Conservation (phyloP, 2,888 invertebrate species). For the Vesta saturnalis region DNA sequence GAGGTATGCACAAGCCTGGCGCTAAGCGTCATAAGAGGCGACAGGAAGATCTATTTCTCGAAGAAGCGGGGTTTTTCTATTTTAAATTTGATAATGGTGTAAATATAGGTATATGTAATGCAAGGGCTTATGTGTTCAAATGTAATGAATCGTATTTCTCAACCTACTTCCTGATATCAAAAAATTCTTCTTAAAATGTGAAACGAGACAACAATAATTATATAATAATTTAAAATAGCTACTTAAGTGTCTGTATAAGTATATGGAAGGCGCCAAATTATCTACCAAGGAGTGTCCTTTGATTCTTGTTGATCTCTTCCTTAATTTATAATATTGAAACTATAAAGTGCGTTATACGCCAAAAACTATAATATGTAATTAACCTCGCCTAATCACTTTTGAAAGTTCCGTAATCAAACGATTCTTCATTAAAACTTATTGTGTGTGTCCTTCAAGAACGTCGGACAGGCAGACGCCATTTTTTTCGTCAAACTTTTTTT, state of each 20-base stretch:
- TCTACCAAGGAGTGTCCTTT: constrained; percentile 19
- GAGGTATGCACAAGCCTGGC: constrained; percentile 45
- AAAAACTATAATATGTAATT: constrained; percentile 14
- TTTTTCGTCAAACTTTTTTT: background rate
- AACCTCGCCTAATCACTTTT: constrained; percentile 9
- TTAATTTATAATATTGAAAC: background rate
- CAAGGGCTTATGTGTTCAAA: background rate
- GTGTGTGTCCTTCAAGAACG: constrained; percentile 31
- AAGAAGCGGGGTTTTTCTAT: background rate
- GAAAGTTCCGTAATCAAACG: constrained; percentile 10
- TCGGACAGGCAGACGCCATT: constrained; percentile 37
- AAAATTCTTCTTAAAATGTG: background rate
- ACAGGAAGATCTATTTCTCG: constrained; percentile 33
- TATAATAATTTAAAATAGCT: constrained; percentile 8
- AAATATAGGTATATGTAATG: background rate
- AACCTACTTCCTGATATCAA: too few relatives aligned
- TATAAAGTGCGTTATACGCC: background rate
- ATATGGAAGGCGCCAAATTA: constrained; percentile 22
- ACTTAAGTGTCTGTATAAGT: background rate
- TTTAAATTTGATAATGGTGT: background rate
- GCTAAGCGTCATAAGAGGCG: constrained; percentile 40
- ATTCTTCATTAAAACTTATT: constrained; percentile 19
- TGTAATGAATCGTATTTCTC: too few relatives aligned
- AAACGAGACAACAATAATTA: background rate
- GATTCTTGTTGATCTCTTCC: constrained; percentile 14